Conservation (phyloP, 2,113 vertebrate genomes). For the Dissostichus mawsoni region DNA sequence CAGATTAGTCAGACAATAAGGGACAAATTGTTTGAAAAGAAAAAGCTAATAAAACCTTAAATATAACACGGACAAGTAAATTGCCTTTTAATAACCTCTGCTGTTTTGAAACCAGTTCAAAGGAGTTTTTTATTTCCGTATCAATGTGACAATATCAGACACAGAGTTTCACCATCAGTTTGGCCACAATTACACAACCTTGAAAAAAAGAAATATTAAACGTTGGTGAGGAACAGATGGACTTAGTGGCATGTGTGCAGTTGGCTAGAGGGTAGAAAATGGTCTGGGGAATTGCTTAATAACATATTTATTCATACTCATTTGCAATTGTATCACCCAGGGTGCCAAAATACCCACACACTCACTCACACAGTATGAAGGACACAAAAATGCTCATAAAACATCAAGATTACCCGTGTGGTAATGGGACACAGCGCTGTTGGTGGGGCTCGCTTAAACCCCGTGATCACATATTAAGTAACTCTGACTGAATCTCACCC, state of each 20-base stretch:
- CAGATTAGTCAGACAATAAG: not conserved
- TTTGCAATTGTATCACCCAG: not conserved
- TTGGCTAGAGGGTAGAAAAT: constrained; percentile 10
- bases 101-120: not conserved
- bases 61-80: not conserved
- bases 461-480: constrained; percentile 33
- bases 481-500: constrained; percentile 26
- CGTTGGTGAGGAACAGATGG: constrained; percentile 18
- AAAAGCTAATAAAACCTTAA: not conserved
- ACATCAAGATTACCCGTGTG: not conserved
- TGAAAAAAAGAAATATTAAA: constrained; percentile 47
- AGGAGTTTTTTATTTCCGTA: constrained; percentile 8
- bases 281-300: constrained; percentile 45
- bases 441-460: not conserved
- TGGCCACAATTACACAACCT: constrained; percentile 55
- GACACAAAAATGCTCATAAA: not conserved
- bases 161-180: constrained; percentile 30
- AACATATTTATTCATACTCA: constrained; percentile 16
- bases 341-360: constrained; percentile 19
- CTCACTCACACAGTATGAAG: not conserved
- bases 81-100: constrained; percentile 1
- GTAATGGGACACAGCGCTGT: no score
- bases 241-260: not conserved
- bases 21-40: not conserved
- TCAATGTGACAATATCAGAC: constrained; percentile 28